These are phyloP conservation scores for Rhagonycha lutea DNA, from an alignment of 2,888 invertebrate species.

Conservation along the genomic window DNA sequence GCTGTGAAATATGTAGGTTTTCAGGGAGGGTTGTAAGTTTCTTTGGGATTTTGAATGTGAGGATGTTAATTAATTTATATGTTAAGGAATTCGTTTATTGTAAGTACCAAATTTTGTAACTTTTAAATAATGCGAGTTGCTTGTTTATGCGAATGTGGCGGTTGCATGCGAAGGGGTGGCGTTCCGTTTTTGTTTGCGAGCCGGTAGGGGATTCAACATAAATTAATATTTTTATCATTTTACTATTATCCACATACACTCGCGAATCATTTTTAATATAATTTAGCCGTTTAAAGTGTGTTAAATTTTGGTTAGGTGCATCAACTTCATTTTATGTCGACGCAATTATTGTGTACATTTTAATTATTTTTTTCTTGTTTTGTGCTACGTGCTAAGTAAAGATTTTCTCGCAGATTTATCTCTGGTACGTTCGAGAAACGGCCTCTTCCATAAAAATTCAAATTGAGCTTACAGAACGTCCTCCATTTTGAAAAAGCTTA, in stretches of 20 bases:
- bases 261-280: not conserved
- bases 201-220: conserved; percentile 11
- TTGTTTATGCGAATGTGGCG: conserved; percentile 33
- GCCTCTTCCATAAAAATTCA: conserved; percentile 11
- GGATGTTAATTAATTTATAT: conserved; percentile 10
- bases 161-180: conserved; percentile 35
- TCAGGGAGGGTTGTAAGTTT: conserved; percentile 36
- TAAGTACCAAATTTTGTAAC: conserved; percentile 15
- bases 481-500: conserved; percentile 31
- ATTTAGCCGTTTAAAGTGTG: not conserved
- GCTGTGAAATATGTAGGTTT: conserved; percentile 49
- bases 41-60: conserved; percentile 7
- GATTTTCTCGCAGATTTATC: conserved; percentile 9
- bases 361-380: not conserved
- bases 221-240: not conserved
- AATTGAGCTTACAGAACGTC: conserved; percentile 25
- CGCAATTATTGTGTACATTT: not conserved
- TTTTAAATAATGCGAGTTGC: conserved; percentile 2
- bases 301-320: not conserved
- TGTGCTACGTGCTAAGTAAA: conserved; percentile 1
- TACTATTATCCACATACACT: not conserved
- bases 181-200: conserved; percentile 20
- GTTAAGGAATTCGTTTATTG: conserved; percentile 11
- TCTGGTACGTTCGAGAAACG: not conserved
- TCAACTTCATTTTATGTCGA: not conserved